These are phyloP conservation scores for Somateria mollissima DNA, from an alignment of 2,797 vertebrate genomes.

Conservation along the genomic window DNA sequence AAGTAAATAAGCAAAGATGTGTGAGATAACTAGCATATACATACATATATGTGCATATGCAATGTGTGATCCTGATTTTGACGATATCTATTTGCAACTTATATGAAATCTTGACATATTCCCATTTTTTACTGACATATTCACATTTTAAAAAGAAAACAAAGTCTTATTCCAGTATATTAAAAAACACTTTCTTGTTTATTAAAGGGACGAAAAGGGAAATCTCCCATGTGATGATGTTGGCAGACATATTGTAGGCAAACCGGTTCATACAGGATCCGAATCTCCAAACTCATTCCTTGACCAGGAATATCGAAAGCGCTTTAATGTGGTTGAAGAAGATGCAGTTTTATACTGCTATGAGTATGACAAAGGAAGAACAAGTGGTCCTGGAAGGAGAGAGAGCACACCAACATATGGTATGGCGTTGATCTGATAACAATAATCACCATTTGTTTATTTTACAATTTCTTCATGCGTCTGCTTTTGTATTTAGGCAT, in stretches of 20 bases:
- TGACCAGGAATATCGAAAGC: slow-evolving; percentile 93
- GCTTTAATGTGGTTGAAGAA: slow-evolving; percentile 92
- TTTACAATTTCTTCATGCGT: not conserved
- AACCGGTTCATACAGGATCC: slow-evolving; percentile 89
- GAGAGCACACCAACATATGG: slow-evolving; percentile 95
- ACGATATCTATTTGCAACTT: not conserved
- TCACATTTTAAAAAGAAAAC: not conserved
- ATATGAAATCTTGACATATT: not conserved
- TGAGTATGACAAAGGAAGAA: slow-evolving; percentile 95
- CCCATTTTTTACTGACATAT: not conserved
- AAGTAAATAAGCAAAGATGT: not conserved
- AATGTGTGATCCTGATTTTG: not conserved
- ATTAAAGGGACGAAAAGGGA: slow-evolving; percentile 90
- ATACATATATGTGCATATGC: not conserved
- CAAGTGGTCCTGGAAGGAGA: slow-evolving; percentile 88
- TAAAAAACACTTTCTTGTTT: slow-evolving; percentile 3
- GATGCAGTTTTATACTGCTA: slow-evolving; percentile 96
- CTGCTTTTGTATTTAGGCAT: slow-evolving; percentile 24
- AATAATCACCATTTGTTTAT: slow-evolving; percentile 10
- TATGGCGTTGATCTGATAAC: slow-evolving; percentile 68
- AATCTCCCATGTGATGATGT: slow-evolving; percentile 88
- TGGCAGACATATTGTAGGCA: slow-evolving; percentile 86
- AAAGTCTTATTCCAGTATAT: not conserved
- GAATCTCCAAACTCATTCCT: slow-evolving; percentile 98
- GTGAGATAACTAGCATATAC: not conserved